phyloP scores from a whole-genome alignment of 2,797 vertebrate species.

The Pseudomugil gertrudae region DNA sequence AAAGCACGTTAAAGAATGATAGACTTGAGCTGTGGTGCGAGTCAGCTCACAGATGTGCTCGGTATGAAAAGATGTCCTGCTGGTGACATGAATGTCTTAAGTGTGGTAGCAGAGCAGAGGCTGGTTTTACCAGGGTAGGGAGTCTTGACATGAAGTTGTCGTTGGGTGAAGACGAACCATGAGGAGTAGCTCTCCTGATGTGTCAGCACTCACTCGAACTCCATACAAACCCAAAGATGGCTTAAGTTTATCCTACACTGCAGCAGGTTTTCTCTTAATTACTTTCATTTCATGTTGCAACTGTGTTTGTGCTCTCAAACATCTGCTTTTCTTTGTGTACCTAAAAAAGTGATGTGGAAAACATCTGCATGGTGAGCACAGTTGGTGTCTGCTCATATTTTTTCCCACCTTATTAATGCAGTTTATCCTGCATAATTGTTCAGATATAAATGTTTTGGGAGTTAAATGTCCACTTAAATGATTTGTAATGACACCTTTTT shows the following conservation, averaged over 20 bases:
- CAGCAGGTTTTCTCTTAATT: not conserved
- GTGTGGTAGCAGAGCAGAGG: not conserved
- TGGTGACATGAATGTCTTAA: not conserved
- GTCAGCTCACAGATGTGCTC: not conserved
- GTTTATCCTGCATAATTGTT: not conserved
- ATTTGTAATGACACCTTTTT: not conserved
- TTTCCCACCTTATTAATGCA: not conserved
- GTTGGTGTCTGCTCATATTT: not conserved
- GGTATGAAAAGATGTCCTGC: not conserved
- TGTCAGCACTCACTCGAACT: not conserved
- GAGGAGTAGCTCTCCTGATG: not conserved
- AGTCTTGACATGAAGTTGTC: no score
- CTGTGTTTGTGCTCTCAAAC: not conserved
- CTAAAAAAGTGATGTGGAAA: no score
- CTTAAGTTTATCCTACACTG: not conserved
- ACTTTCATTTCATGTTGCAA: not conserved
- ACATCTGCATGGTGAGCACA: not conserved
- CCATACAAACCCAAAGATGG: not conserved
- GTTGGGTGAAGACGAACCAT: not conserved
- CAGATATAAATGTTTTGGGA: not conserved
- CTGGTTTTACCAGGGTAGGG: not conserved
- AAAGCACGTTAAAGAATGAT: not conserved
- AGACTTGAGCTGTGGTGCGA: not conserved
- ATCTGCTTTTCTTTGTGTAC: no score
- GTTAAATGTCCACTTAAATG: no score